Evolutionary conservation across 2,888 invertebrate species (phyloP).

Genomic region (Philereme transversata): DNA sequence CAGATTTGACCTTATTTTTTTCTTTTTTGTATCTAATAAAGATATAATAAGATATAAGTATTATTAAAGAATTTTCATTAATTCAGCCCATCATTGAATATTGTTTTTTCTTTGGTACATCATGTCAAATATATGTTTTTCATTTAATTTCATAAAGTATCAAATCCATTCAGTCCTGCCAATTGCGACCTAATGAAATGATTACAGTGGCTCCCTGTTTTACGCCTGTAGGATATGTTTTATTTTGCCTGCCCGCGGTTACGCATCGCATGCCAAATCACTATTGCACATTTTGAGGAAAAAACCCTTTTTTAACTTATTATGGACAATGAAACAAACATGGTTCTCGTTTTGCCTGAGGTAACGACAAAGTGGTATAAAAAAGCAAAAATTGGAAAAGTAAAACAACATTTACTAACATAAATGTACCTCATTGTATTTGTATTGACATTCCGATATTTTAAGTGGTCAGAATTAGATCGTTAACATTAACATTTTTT

Average conservation of each 20-base stretch:
- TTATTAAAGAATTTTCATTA: no score
- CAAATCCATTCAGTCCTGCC: conserved; percentile 45
- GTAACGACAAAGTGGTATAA: conserved; percentile 1
- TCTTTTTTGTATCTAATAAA: no score
- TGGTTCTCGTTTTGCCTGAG: conserved; percentile 2
- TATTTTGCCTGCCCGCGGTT: conserved; percentile 58
- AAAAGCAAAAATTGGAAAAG: neutral
- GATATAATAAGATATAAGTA: no score
- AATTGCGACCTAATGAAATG: conserved; percentile 63
- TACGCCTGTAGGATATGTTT: conserved; percentile 75
- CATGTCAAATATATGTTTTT: neutral
- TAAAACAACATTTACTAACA: neutral
- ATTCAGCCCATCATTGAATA: no score
- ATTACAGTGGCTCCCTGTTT: conserved; percentile 76
- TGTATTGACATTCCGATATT: no score
- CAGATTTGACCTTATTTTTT: no score
- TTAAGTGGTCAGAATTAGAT: no score
- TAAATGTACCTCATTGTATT: no score
- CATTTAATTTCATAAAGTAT: conserved; percentile 49
- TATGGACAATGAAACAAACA: conserved; percentile 23
- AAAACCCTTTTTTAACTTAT: conserved; percentile 16
- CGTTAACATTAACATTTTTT: no score
- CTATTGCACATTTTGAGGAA: conserved; percentile 41
- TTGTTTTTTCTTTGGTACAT: no score
- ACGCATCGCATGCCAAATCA: conserved; percentile 57